Evolutionary conservation across 2,797 vertebrate genomes (phyloP).

Genomic region (Petrocephalus schoutedeni): DNA sequence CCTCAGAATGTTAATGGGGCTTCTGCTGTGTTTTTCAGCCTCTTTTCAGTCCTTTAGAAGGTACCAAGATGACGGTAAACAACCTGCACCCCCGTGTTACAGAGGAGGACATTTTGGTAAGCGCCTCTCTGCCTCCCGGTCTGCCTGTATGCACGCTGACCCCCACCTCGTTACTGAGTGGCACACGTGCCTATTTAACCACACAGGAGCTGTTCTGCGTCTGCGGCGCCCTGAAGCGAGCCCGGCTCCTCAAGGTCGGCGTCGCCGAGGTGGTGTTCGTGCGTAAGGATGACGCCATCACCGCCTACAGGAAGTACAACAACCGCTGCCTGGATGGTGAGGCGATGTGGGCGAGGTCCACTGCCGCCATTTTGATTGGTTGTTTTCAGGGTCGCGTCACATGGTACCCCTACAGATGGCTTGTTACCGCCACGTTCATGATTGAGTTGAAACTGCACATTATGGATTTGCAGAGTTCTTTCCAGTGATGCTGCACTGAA

Average conservation of each 20-base stretch:
- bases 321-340: constrained; percentile 94
- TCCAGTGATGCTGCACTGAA: neutral
- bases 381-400: neutral
- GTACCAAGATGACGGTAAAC: constrained; percentile 96
- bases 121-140: constrained; percentile 37
- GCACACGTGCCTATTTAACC: constrained; percentile 11
- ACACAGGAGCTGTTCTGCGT: constrained; percentile 94
- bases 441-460: neutral
- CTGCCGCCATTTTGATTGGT: neutral
- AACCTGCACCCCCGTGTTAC: constrained; percentile 93
- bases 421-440: neutral
- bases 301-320: constrained; percentile 96
- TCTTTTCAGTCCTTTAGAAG: constrained; percentile 85
- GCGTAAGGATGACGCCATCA: constrained; percentile 92
- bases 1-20: neutral
- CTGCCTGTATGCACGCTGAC: no score
- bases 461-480: neutral
- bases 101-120: constrained; percentile 96
- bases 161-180: neutral
- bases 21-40: constrained; percentile 50
- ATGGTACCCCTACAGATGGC: neutral
- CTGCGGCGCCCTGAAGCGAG: constrained; percentile 90
- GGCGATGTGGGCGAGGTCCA: neutral
- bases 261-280: constrained; percentile 96
- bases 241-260: constrained; percentile 83